Conservation (phyloP, 2,888 invertebrate genomes). For the Coelinius sp. region DNA sequence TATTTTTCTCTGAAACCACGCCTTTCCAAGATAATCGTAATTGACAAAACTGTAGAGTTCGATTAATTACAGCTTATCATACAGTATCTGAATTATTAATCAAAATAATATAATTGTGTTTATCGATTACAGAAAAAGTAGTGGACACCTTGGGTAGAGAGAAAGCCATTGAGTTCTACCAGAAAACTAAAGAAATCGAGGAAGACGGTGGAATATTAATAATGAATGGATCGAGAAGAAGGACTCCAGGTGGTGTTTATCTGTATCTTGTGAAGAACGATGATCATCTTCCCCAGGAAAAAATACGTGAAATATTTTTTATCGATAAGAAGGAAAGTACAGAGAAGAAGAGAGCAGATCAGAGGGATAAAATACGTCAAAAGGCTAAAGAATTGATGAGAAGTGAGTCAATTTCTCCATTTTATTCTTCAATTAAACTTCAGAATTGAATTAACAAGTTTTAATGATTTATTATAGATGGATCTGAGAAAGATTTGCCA, state of each 20-base stretch:
- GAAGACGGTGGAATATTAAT: slow-evolving; percentile 89
- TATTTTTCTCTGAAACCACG: too few relatives aligned
- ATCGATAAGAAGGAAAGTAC: slow-evolving; percentile 76
- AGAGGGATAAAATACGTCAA: slow-evolving; percentile 75
- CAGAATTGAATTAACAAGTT: too few relatives aligned
- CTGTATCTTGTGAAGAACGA: slow-evolving; percentile 85
- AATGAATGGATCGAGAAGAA: slow-evolving; percentile 83
- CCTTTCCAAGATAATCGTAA: background rate
- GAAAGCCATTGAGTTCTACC: slow-evolving; percentile 82
- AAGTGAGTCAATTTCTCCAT: slow-evolving; percentile 45
- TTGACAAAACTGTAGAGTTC: background rate
- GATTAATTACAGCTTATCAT: too few relatives aligned
- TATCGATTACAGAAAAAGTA: slow-evolving; percentile 76
- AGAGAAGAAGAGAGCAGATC: slow-evolving; percentile 74
- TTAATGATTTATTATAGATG: slow-evolving; percentile 52
- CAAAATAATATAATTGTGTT: too few relatives aligned
- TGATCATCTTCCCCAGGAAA: slow-evolving; percentile 77
- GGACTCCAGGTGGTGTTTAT: slow-evolving; percentile 91
- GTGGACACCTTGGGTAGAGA: slow-evolving; percentile 81
- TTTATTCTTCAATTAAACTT: background rate
- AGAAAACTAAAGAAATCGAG: slow-evolving; percentile 87
- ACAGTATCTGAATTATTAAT: too few relatives aligned
- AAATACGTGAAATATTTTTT: slow-evolving; percentile 79
- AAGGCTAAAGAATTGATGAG: slow-evolving; percentile 78
- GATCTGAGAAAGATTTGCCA: slow-evolving; percentile 76